These are phyloP conservation scores for Oncorhynchus nerka DNA, from an alignment of 2,113 vertebrate genomes.

Conservation along the genomic window DNA sequence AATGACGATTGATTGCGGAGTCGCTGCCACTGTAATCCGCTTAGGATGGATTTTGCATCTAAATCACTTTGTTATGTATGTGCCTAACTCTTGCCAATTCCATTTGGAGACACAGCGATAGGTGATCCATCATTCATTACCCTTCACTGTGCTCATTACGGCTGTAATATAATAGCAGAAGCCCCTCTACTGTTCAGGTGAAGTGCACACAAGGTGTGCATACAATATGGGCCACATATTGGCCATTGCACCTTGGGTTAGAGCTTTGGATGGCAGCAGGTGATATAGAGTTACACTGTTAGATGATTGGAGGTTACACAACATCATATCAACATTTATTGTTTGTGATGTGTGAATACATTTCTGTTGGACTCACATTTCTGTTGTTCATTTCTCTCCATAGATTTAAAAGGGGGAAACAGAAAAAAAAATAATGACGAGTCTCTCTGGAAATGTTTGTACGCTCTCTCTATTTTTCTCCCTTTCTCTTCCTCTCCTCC, in stretches of 20 bases:
- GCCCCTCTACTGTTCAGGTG: slow-evolving; percentile 56
- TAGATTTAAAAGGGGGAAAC: no score
- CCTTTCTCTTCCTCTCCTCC: background rate
- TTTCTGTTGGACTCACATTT: no score
- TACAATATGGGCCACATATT: no score
- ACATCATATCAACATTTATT: no score
- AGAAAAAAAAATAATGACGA: no score
- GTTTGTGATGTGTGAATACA: no score
- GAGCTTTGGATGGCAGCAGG: no score
- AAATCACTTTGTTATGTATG: slow-evolving; percentile 75
- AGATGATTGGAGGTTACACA: no score
- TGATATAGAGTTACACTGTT: no score
- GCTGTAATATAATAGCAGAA: slow-evolving; percentile 60
- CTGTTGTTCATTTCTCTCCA: no score
- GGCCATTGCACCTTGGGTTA: no score
- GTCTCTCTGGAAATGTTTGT: background rate
- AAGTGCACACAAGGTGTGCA: slow-evolving; percentile 1
- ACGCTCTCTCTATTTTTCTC: background rate
- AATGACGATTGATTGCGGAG: slow-evolving; percentile 72
- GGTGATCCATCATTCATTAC: slow-evolving; percentile 75
- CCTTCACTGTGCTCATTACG: slow-evolving; percentile 64
- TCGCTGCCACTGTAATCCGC: slow-evolving; percentile 69
- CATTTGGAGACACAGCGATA: slow-evolving; percentile 60
- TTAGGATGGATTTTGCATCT: slow-evolving; percentile 75
- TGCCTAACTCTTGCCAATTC: slow-evolving; percentile 58